Evolutionary conservation across 2,888 invertebrate genomes (phyloP), one percentile per base, ranked within the genome.

Genomic region (Parelbella ahira): DNA sequence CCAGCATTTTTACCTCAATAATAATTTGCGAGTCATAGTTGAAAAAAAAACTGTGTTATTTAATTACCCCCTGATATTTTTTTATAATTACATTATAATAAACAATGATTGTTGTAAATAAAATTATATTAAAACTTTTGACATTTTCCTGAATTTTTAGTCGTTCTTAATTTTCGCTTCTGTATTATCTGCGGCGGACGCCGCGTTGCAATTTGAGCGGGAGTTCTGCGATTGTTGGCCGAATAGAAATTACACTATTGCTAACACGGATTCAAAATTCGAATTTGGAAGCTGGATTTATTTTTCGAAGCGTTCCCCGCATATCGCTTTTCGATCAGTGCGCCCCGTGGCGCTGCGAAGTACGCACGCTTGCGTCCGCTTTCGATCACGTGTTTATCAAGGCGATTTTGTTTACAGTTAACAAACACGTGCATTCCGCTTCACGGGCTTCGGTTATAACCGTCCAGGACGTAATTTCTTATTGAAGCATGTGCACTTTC

Each of bases 301-400:
- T 58, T 59, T 43, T 48, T 47, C 48, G 51, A 58, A 46, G 55
- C 57, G 51, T 50, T 54, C 52, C 66, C 42, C 33, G 34, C 32
- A 27, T 71, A 75, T 77, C 65, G 69, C 67, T 68, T 70, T 77
- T 68, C 71, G 70, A 74, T 77, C 78, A 80, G 78, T 78, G 61
- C 58, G 59, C 64, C 66, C 63, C 58, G 69, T 58, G 75, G 66
- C 72, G 63, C 51, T 44, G 66, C 44, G 52, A 45, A 47, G 74
- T 52, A 68, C 78, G 78, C 78, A 79, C 79, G 78, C 47, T 19
- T 41, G 39, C 43, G 44, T 12, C 21, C 27, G 48, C 48, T 53
- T 60, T 59, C 55, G 30, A 48, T 50, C 44, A 43, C 46, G 45
- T 56, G 49, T 45, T 56, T 58, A 54, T 57, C 60, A 51, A 49